Evolutionary conservation across 2,888 invertebrate genomes (phyloP), one percentile per base, ranked within the genome.

Genomic region (Drosophila melanosoma): DNA sequence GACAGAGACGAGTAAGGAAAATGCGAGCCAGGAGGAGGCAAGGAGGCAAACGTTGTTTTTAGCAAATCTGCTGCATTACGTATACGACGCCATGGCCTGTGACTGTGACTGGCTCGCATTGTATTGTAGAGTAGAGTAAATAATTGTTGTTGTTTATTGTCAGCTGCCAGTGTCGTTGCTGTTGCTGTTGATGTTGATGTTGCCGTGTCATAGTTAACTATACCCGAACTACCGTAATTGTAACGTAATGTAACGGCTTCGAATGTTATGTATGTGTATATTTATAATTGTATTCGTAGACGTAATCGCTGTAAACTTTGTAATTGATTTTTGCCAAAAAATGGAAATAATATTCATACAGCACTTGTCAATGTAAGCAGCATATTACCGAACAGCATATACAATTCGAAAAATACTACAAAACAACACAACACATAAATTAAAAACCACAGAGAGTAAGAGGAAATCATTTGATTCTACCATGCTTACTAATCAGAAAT

Each of bases 131-230:
- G 29, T 70, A 60, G n/a, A 51, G 17, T 60, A 62, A 51, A 35
- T 76, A 76, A 71, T 67, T 69, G 58, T 70, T 69, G 58, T 70
- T 75, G 69, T 69, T 69, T 32, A 69, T 76, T 80, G 54, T 69
- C 80, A 74, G 64, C 51, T 53, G 51, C 35, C 36, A 40, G 38
- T 63, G 35, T 64, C 51, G 49, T 57, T 57, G 40, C 49, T 68
- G 33, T 66, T 64, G 65, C 1, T 59, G 52, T 36, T 29, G 40
- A 36, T 69, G 68, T 70, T 68, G 56, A 65, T 69, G 70, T 87
- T 83, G 85, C 76, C 82, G 88, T 85, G 67, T 80, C 81, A 83
- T 76, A 81, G 71, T 79, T 89, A 79, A 74, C 66, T 72, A 82
- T 76, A 73, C 42, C 59, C 63, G 58, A 54, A 69, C 62, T 76